phyloP scores from a whole-genome alignment of 2,113 vertebrate species.

The Xyrauchen texanus region DNA sequence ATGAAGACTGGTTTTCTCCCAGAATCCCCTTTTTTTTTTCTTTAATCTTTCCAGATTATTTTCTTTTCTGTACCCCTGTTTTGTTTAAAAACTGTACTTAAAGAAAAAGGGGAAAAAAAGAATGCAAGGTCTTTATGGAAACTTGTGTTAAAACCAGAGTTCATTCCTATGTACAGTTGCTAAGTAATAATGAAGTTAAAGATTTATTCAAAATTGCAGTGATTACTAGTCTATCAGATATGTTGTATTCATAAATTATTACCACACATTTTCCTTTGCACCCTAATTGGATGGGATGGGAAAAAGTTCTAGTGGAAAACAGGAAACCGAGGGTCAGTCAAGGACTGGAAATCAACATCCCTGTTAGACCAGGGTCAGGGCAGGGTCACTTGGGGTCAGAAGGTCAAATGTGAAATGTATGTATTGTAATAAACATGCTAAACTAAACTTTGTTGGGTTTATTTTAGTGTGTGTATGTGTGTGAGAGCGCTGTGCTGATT shows the following conservation, averaged over 20 bases:
- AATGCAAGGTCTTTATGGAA: constrained; percentile 35
- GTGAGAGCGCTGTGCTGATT: too few relatives aligned
- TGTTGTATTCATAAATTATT: constrained; percentile 90
- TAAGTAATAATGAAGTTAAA: constrained; percentile 69
- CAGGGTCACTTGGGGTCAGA: constrained; percentile 76
- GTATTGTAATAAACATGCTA: constrained; percentile 99
- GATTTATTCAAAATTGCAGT: constrained; percentile 85
- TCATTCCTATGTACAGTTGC: constrained; percentile 99
- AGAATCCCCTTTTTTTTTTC: constrained; percentile 68
- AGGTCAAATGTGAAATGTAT: constrained; percentile 99
- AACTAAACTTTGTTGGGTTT: constrained; percentile 72
- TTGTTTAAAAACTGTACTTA: constrained; percentile 48
- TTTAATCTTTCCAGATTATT: constrained; percentile 74
- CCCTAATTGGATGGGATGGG: constrained; percentile 72
- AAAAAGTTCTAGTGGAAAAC: constrained; percentile 71
- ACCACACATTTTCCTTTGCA: constrained; percentile 86
- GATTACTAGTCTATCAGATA: constrained; percentile 87
- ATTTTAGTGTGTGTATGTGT: neutral
- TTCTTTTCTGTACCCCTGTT: constrained; percentile 64
- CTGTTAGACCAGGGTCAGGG: constrained; percentile 78
- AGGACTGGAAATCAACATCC: constrained; percentile 74
- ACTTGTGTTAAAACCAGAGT: constrained; percentile 74
- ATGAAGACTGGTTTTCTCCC: constrained; percentile 67
- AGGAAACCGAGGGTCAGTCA: constrained; percentile 46
- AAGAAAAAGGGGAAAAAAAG: constrained; percentile 2